Conservation (phyloP, 2,797 vertebrate genomes). For the Astyanax mexicanus region DNA sequence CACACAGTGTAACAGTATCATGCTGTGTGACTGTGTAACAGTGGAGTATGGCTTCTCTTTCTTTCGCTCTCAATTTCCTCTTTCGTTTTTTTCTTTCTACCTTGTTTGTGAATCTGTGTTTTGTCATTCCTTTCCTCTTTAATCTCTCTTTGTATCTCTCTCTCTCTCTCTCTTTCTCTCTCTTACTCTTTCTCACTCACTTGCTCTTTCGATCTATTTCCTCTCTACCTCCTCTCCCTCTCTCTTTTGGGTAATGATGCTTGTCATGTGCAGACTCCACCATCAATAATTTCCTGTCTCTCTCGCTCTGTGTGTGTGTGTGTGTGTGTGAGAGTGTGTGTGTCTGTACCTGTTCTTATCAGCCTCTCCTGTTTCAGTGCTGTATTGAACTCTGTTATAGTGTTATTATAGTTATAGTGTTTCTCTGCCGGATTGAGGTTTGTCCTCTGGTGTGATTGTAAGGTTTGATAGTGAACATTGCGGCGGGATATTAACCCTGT, state of each 20-base stretch:
- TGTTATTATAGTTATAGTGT: too few relatives aligned
- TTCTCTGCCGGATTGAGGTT: too few relatives aligned
- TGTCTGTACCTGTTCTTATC: background rate
- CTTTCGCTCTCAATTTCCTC: too few relatives aligned
- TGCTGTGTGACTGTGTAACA: too few relatives aligned
- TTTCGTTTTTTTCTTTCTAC: constrained; percentile 20
- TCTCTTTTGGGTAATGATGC: constrained; percentile 67
- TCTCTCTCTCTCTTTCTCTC: constrained; percentile 20
- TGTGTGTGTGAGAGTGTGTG: constrained; percentile 38
- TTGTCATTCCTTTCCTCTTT: too few relatives aligned
- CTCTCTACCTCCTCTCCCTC: constrained; percentile 49
- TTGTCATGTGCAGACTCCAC: constrained; percentile 69
- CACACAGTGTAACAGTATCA: too few relatives aligned
- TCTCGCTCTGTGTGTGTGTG: constrained; percentile 32
- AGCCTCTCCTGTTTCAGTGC: background rate
- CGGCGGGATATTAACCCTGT: too few relatives aligned
- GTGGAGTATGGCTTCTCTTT: too few relatives aligned
- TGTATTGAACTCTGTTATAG: too few relatives aligned
- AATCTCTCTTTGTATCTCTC: constrained; percentile 19
- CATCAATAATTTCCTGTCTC: constrained; percentile 62
- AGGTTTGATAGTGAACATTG: too few relatives aligned
- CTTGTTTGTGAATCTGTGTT: too few relatives aligned
- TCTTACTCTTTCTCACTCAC: constrained; percentile 45
- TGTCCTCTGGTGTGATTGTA: too few relatives aligned
- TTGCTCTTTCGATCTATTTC: constrained; percentile 4